These are phyloP conservation scores for Dendrocincla tyrannina DNA, from an alignment of 2,797 vertebrate species.

Conservation along the genomic window DNA sequence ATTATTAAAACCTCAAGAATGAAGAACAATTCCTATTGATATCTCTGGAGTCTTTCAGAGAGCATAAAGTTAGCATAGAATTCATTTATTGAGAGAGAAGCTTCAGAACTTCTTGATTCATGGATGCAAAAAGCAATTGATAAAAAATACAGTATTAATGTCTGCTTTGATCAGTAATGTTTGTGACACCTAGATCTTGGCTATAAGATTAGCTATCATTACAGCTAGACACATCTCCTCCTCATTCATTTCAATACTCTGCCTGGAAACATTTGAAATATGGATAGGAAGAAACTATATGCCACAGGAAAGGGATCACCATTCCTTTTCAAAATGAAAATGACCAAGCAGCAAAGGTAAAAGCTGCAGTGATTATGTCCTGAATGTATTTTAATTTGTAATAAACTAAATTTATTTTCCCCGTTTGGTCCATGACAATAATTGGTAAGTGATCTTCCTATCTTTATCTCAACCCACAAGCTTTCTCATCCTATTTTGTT, in stretches of 20 bases:
- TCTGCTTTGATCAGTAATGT: background rate
- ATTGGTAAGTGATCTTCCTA: background rate
- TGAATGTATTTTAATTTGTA: background rate
- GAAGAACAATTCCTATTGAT: background rate
- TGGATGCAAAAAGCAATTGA: background rate
- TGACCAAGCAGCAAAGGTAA: background rate
- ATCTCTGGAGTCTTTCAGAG: background rate
- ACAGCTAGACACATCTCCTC: background rate
- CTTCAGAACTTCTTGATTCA: background rate
- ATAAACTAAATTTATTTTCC: background rate
- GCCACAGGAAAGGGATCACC: background rate
- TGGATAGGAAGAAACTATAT: background rate
- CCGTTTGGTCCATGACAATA: background rate
- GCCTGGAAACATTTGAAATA: background rate
- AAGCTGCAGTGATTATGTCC: background rate
- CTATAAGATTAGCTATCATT: background rate
- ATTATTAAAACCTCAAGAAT: background rate
- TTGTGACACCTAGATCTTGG: background rate
- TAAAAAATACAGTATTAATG: background rate
- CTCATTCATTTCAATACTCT: background rate
- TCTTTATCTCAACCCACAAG: background rate
- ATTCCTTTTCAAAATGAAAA: background rate
- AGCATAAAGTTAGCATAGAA: background rate
- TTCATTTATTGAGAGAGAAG: background rate
- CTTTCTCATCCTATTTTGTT: background rate